phyloP scores from a whole-genome alignment of 2,888 invertebrate species.

The Lithophane socia region DNA sequence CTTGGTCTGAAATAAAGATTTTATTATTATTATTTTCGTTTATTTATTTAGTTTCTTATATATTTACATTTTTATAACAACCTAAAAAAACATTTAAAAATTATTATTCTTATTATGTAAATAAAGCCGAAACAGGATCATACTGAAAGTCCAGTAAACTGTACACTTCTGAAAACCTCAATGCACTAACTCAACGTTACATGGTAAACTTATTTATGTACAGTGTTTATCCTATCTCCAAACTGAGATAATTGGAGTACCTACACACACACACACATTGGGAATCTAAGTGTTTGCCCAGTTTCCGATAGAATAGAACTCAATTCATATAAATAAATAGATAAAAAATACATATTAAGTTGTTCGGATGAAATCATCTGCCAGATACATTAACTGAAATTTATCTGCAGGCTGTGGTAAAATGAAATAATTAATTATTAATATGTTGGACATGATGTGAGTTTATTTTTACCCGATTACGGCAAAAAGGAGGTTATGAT shows the following conservation, averaged over 20 bases:
- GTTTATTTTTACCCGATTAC: background rate
- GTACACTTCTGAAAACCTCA: conserved; percentile 35
- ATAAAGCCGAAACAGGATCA: conserved; percentile 16
- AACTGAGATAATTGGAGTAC: background rate
- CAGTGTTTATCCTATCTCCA: too few relatives aligned
- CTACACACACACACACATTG: background rate
- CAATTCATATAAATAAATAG: too few relatives aligned
- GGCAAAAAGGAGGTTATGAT: too few relatives aligned
- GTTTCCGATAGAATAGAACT: background rate
- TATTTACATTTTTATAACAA: too few relatives aligned
- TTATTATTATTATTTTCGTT: too few relatives aligned
- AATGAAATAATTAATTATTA: background rate
- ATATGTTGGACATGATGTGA: background rate
- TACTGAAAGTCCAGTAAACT: conserved; percentile 21
- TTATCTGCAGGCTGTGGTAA: background rate
- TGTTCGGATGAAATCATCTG: background rate
- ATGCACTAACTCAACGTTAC: conserved; percentile 22
- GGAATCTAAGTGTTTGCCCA: background rate
- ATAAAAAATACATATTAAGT: too few relatives aligned
- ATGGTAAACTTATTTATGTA: background rate
- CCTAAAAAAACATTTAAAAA: too few relatives aligned
- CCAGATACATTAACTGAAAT: background rate
- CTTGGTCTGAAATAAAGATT: too few relatives aligned
- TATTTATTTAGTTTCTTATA: too few relatives aligned
- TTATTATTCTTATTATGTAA: too few relatives aligned